Evolutionary conservation across 2,888 invertebrate species (phyloP), one percentile per base, ranked within the genome.

Genomic region (Lasioglossum marginatum): DNA sequence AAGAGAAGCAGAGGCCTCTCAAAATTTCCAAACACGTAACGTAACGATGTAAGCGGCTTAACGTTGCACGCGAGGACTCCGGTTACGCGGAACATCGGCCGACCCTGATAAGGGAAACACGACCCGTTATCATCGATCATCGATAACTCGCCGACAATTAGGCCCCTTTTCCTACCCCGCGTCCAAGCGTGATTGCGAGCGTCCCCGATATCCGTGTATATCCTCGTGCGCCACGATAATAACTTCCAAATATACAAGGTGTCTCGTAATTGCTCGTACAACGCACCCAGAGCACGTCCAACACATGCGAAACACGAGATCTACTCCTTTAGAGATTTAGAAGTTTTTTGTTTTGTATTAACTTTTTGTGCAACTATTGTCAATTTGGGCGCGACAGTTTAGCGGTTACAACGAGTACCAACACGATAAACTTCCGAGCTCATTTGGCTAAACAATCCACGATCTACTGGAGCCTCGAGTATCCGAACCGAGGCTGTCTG

Each of bases 91-190:
- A 88, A 83, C 84, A 82, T 76, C 83, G 83, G 71, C 77, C 78
- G 45, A 57, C 66, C 79, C 79, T 72, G 90, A 89, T 89, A 89
- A 90, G 88, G 83, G 81, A 77, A 86, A 79, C 88, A 77, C 91
- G 86, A 77, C 85, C 82, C 83, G 91, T 88, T 91, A 91, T 91
- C 91, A 87, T 91, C 89, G 91, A 91, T 91, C 91, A 91, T 91
- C 90, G 90, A 91, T 91, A 91, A 91, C 89, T 89, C 84, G 83
- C 79, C 87, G 78, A 90, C 89, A 91, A 91, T 90, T 90, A 90
- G 88, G 16, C 71, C 74, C 63, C 19, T 37, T 34, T 31, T n/a
- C 6, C 34, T 5, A 23, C 40, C 23, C 14, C 68, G 23, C 63
- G 63, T 63, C 31, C 37, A 27, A 57, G 52, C 83, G 79, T 68